Evolutionary conservation across 2,888 invertebrate genomes (phyloP).

Genomic region (Cephalotes varians): DNA sequence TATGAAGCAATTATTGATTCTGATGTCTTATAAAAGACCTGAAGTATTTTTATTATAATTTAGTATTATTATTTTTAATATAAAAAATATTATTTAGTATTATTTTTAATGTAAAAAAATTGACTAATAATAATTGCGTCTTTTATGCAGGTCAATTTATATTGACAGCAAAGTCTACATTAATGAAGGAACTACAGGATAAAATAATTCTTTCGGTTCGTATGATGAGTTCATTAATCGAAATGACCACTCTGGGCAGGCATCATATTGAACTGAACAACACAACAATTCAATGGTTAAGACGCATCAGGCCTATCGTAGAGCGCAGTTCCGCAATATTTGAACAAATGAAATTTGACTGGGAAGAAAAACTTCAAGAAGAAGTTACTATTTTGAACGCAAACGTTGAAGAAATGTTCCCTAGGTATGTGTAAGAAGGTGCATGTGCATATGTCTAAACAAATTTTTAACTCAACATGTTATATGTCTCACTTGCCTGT

Average conservation of each 20-base stretch:
- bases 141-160: constrained; percentile 89
- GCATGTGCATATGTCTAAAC: neutral
- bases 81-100: neutral
- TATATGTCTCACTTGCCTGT: no score
- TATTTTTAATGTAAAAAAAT: neutral
- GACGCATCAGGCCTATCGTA: constrained; percentile 92
- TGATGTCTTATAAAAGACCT: no score
- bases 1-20: no score
- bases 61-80: neutral
- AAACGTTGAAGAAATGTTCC: constrained; percentile 91
- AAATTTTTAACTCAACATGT: no score
- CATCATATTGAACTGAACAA: constrained; percentile 93
- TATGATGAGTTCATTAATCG: constrained; percentile 90
- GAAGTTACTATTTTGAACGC: constrained; percentile 90
- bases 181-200: constrained; percentile 90
- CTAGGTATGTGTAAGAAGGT: constrained; percentile 85
- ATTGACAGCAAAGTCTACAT: constrained; percentile 91
- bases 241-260: constrained; percentile 91
- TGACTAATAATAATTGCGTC: neutral
- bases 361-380: constrained; percentile 92
- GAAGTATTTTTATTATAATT: no score
- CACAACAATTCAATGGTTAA: constrained; percentile 94
- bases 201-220: constrained; percentile 90
- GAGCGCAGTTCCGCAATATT: constrained; percentile 92
- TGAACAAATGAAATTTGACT: constrained; percentile 93